These are phyloP conservation scores for Scophthalmus maximus DNA, from an alignment of 2,113 vertebrate genomes.

Conservation along the genomic window DNA sequence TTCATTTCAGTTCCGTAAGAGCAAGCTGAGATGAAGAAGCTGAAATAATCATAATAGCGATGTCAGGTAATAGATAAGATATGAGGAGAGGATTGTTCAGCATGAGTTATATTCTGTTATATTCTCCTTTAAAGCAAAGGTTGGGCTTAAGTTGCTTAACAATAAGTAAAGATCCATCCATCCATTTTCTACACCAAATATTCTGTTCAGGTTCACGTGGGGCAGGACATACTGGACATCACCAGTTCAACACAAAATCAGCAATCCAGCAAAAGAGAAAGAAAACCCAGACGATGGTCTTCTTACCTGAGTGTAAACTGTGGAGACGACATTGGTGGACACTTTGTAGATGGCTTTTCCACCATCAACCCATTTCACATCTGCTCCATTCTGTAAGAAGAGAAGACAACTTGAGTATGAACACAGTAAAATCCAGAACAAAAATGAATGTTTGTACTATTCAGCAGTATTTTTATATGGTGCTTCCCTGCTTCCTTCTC, in stretches of 20 bases:
- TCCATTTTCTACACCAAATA: neutral
- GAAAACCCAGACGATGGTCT: neutral
- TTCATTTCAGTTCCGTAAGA: conserved; percentile 5
- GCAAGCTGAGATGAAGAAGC: neutral
- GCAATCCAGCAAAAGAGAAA: neutral
- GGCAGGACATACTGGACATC: neutral
- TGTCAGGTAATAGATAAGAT: neutral
- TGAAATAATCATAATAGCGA: neutral
- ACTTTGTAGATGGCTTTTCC: conserved; percentile 95
- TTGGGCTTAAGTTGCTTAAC: neutral
- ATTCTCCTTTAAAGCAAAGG: neutral
- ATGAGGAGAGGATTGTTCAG: neutral
- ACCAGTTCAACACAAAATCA: neutral
- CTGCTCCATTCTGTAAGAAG: conserved; percentile 81
- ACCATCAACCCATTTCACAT: conserved; percentile 95
- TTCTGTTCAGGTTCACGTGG: neutral
- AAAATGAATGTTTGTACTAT: neutral
- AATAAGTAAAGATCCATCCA: neutral
- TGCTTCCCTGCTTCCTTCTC: conserved; percentile 27
- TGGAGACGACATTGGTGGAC: conserved; percentile 91
- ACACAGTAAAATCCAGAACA: neutral
- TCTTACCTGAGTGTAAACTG: conserved; percentile 95
- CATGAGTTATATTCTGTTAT: too few relatives aligned
- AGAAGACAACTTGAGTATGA: neutral
- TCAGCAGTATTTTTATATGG: neutral